These are phyloP conservation scores for Ammodytes marinus DNA, from an alignment of 2,113 vertebrate species.

Conservation along the genomic window DNA sequence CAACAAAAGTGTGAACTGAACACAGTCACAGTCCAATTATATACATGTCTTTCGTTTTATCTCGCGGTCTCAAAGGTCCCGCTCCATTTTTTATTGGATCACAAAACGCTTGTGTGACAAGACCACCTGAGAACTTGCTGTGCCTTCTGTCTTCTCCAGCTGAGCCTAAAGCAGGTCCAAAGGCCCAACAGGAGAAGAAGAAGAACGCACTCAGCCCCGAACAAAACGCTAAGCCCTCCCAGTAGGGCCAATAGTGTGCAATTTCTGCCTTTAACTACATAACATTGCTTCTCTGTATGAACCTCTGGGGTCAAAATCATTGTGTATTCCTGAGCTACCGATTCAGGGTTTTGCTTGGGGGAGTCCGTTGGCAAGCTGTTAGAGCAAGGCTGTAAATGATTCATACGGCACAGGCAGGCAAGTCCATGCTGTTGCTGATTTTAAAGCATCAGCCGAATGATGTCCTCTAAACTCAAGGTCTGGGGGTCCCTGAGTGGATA, in stretches of 20 bases:
- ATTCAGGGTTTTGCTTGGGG: constrained; percentile 50
- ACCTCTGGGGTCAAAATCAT: constrained; percentile 64
- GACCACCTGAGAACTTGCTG: not conserved
- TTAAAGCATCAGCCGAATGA: constrained; percentile 73
- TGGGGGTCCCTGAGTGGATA: constrained; percentile 66
- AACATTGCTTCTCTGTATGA: constrained; percentile 35
- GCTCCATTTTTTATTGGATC: constrained; percentile 26
- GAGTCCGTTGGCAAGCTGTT: constrained; percentile 62
- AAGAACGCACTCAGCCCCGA: constrained; percentile 11
- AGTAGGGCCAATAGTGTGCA: constrained; percentile 7
- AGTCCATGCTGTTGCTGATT: constrained; percentile 53
- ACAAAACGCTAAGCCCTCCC: constrained; percentile 15
- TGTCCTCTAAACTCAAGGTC: constrained; percentile 75
- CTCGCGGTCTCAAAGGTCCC: constrained; percentile 11
- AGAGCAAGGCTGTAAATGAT: constrained; percentile 70
- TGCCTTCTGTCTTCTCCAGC: not conserved
- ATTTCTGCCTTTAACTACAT: constrained; percentile 44
- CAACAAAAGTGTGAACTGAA: not conserved
- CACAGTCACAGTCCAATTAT: not conserved
- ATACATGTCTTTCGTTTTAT: not conserved
- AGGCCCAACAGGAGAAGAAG: constrained; percentile 4
- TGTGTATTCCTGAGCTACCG: constrained; percentile 66
- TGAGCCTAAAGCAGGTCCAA: constrained; percentile 13
- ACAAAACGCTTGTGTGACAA: constrained; percentile 24
- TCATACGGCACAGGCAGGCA: constrained; percentile 66